Conservation (phyloP, 2,113 vertebrate species). For the Panthera uncia region DNA sequence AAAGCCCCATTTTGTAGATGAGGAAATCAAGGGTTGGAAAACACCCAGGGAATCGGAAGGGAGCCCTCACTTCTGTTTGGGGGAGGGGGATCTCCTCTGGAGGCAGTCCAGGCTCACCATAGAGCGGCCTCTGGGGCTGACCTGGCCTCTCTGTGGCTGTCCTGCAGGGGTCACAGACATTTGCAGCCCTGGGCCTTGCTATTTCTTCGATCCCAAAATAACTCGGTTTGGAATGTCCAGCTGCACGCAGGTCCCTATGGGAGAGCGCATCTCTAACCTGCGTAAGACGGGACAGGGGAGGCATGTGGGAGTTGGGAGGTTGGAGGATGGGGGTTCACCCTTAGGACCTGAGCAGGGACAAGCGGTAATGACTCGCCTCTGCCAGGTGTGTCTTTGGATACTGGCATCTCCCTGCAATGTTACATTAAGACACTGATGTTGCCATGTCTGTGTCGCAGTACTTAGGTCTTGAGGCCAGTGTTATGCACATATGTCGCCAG, state of each 20-base stretch:
- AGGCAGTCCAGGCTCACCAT: background rate
- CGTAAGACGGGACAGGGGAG: conserved; percentile 45
- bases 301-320: background rate
- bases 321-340: background rate
- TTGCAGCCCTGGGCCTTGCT: conserved; percentile 51
- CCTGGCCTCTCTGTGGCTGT: background rate
- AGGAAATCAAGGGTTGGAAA: background rate
- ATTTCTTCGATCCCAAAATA: conserved; percentile 57
- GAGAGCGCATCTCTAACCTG: conserved; percentile 40
- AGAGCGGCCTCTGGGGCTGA: background rate
- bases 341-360: background rate
- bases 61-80: background rate
- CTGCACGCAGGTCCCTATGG: conserved; percentile 62
- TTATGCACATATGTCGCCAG: background rate
- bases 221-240: conserved; percentile 73
- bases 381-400: background rate
- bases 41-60: background rate
- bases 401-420: background rate
- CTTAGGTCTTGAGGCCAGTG: background rate
- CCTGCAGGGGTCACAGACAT: conserved; percentile 12
- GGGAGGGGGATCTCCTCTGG: background rate
- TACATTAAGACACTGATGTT: background rate
- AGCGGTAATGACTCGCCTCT: background rate
- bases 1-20: conserved; percentile 5
- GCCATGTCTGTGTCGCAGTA: too few species aligned